Conservation (phyloP, 2,888 invertebrate genomes). For the Esperia sulphurella region DNA sequence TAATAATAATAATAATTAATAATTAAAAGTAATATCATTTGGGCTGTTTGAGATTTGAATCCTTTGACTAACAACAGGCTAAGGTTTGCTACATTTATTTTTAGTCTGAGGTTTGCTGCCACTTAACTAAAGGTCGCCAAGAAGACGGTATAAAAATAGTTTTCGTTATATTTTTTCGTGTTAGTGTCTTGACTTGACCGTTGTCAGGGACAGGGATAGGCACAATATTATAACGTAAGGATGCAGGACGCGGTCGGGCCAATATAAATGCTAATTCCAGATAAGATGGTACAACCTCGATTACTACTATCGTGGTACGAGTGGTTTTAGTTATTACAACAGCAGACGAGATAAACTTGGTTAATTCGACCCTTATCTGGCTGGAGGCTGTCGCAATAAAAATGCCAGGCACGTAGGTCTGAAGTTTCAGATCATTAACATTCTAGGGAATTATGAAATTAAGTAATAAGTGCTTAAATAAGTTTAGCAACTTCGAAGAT, state of each 20-base stretch:
- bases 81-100: too few species aligned
- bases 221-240: slow-evolving; percentile 26
- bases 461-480: too few species aligned
- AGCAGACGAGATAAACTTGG: not conserved
- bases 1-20: too few species aligned
- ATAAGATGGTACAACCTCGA: slow-evolving; percentile 25
- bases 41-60: too few species aligned
- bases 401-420: too few species aligned
- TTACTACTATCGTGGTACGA: slow-evolving; percentile 8
- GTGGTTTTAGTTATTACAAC: not conserved
- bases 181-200: not conserved
- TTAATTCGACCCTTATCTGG: not conserved
- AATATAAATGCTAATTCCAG: slow-evolving; percentile 69
- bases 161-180: not conserved
- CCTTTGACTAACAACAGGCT: too few species aligned
- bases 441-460: too few species aligned
- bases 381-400: too few species aligned
- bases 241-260: slow-evolving; percentile 35
- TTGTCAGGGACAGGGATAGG: slow-evolving; percentile 10
- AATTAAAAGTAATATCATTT: too few species aligned
- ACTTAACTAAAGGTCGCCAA: not conserved
- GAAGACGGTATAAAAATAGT: slow-evolving; percentile 7
- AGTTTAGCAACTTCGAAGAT: too few species aligned
- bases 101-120: too few species aligned
- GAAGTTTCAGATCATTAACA: too few species aligned